phyloP scores from a whole-genome alignment of 2,888 invertebrate species.

The Listrodromus nycthemerus region DNA sequence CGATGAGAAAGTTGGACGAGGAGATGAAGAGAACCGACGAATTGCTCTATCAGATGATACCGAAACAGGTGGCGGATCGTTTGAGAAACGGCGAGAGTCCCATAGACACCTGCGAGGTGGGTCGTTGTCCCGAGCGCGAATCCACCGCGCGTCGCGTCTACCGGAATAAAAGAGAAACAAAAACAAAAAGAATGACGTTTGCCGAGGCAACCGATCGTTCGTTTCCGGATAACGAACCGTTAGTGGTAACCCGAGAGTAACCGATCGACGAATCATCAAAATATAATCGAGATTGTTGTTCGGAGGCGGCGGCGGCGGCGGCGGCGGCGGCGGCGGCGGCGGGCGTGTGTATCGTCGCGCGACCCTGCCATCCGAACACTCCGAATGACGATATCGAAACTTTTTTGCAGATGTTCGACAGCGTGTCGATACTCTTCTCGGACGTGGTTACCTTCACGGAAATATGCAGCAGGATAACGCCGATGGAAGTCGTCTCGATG shows the following conservation, averaged over 20 bases:
- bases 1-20: constrained; percentile 97
- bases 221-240: too few relatives aligned
- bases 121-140: too few relatives aligned
- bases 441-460: constrained; percentile 99
- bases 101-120: constrained; percentile 98
- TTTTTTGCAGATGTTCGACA: constrained; percentile 94
- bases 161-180: too few relatives aligned
- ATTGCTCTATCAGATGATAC: constrained; percentile 99
- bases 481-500: constrained; percentile 99
- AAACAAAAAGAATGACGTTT: too few relatives aligned
- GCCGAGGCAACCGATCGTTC: too few relatives aligned
- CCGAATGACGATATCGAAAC: background rate
- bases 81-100: constrained; percentile 97
- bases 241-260: too few relatives aligned
- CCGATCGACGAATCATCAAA: too few relatives aligned
- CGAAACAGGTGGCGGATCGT: constrained; percentile 98
- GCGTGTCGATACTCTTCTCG: constrained; percentile 98
- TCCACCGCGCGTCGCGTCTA: too few relatives aligned
- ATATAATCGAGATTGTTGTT: too few relatives aligned
- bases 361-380: background rate
- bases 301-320: too few relatives aligned
- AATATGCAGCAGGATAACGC: constrained; percentile 97
- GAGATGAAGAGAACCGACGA: constrained; percentile 98
- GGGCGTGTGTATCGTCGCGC: background rate
- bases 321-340: too few relatives aligned